Percentiles rank a stretch among this genome's conserved stretches.
Evolutionary conservation across 2,113 vertebrate species (phyloP).

Genomic region (Acrocephalus arundinaceus): DNA sequence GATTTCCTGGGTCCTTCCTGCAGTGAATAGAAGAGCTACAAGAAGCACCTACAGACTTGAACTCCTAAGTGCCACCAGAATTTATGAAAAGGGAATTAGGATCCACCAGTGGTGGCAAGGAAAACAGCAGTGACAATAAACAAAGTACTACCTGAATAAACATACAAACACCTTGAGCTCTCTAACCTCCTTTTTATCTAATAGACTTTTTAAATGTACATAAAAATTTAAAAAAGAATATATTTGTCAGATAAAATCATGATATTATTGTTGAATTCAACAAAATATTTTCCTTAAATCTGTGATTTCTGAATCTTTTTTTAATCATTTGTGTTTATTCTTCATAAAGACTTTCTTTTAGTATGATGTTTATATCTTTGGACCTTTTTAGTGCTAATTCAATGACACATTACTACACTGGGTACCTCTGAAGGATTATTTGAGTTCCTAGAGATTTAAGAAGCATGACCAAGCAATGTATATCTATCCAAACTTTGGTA

Average conservation of each 20-base stretch:
- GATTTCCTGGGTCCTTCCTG: slow-evolving; percentile 79
- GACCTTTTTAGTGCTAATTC: slow-evolving; percentile 79
- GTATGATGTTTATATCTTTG: slow-evolving; percentile 81
- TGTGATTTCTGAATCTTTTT: slow-evolving; percentile 83
- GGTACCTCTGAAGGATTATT: slow-evolving; percentile 77
- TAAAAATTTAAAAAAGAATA: slow-evolving; percentile 87
- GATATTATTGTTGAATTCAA: slow-evolving; percentile 85
- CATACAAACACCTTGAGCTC: slow-evolving; percentile 83
- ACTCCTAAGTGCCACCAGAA: slow-evolving; percentile 87
- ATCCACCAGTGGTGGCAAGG: slow-evolving; percentile 82
- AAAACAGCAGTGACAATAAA: slow-evolving; percentile 84
- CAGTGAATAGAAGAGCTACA: slow-evolving; percentile 77
- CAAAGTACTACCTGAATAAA: slow-evolving; percentile 91
- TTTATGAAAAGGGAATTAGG: slow-evolving; percentile 81
- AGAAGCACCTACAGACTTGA: slow-evolving; percentile 87
- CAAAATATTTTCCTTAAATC: slow-evolving; percentile 87
- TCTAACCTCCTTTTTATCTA: slow-evolving; percentile 89
- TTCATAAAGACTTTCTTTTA: slow-evolving; percentile 81
- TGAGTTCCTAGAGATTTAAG: slow-evolving; percentile 64
- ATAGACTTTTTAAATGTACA: slow-evolving; percentile 87
- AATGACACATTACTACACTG: slow-evolving; percentile 79
- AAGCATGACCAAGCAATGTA: slow-evolving; percentile 72
- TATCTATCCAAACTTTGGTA: slow-evolving; percentile 71
- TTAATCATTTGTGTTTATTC: slow-evolving; percentile 81
- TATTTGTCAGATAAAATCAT: slow-evolving; percentile 88